These are phyloP conservation scores for Trichoplusia ni DNA, from an alignment of 1,140 invertebrate species.

Conservation along the genomic window DNA sequence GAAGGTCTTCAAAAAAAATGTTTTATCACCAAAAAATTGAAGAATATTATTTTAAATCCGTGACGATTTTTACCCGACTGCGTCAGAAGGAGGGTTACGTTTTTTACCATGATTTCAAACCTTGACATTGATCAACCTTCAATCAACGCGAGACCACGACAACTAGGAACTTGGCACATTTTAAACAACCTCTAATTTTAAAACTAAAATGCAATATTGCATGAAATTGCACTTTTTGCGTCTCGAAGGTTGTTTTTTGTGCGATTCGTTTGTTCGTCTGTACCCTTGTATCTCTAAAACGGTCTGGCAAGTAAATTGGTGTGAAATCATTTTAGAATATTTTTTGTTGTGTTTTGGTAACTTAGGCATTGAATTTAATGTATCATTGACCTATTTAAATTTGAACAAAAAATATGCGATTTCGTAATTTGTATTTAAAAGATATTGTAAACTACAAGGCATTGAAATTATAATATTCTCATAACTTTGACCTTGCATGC, in stretches of 20 bases:
- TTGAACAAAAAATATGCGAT: too few species aligned
- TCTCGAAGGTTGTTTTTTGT: constrained; percentile 2
- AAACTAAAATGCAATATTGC: background rate
- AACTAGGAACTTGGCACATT: constrained; percentile 38
- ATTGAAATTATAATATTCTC: too few species aligned
- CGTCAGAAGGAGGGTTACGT: too few species aligned
- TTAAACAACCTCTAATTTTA: background rate
- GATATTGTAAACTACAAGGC: too few species aligned
- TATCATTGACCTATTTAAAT: too few species aligned
- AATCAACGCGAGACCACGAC: constrained; percentile 32
- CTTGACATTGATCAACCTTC: constrained; percentile 37
- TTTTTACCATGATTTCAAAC: background rate
- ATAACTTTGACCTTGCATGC: too few species aligned
- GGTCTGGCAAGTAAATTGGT: background rate
- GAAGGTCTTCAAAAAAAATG: too few species aligned
- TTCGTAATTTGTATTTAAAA: too few species aligned
- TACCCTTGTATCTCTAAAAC: constrained; percentile 18
- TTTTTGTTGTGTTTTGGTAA: background rate
- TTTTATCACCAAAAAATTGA: too few species aligned
- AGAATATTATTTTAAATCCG: too few species aligned
- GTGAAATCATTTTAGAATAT: background rate
- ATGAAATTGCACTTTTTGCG: background rate
- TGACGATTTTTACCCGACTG: too few species aligned
- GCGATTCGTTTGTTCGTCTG: background rate
- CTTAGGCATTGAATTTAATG: background rate